phyloP scores from a whole-genome alignment of 1,140 invertebrate genomes.

The Drosophila pachea region DNA sequence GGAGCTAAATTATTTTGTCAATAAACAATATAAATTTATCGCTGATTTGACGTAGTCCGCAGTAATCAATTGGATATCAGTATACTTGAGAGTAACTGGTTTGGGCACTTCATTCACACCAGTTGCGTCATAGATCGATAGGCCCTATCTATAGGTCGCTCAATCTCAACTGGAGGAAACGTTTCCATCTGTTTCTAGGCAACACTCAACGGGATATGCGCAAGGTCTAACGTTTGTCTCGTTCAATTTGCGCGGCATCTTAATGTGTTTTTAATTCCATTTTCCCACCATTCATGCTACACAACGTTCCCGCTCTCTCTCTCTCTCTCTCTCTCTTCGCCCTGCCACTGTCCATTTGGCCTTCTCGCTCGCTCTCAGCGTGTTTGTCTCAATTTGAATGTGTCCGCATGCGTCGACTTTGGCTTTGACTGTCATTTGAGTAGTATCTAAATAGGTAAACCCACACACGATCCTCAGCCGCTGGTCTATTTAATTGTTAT shows the following conservation, averaged over 20 bases:
- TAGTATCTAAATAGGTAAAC: slow-evolving; percentile 33
- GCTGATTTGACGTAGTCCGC: slow-evolving; percentile 6
- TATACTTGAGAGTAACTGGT: slow-evolving; percentile 60
- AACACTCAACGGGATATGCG: slow-evolving; percentile 33
- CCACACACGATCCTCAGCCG: slow-evolving; percentile 23
- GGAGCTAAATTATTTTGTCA: slow-evolving; percentile 6
- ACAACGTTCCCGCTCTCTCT: background rate
- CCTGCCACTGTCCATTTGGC: too few relatives aligned
- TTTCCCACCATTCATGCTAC: slow-evolving; percentile 23
- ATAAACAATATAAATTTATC: slow-evolving; percentile 15
- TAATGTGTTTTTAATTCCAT: slow-evolving; percentile 31
- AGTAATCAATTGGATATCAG: slow-evolving; percentile 32
- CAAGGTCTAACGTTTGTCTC: slow-evolving; percentile 25
- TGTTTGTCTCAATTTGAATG: slow-evolving; percentile 27
- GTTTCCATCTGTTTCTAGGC: slow-evolving; percentile 16
- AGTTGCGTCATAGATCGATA: slow-evolving; percentile 52
- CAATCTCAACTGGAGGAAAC: slow-evolving; percentile 1
- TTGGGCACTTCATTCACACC: slow-evolving; percentile 42
- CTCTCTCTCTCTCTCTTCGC: too few relatives aligned
- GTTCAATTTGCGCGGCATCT: slow-evolving; percentile 6
- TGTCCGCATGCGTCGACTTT: slow-evolving; percentile 26
- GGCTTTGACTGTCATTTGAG: slow-evolving; percentile 21
- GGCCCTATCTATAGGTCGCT: slow-evolving; percentile 11
- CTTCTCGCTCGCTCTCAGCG: background rate
- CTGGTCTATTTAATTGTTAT: slow-evolving; percentile 15